Evolutionary conservation across 2,797 vertebrate species (phyloP).

Genomic region (Alfaro cultratus): DNA sequence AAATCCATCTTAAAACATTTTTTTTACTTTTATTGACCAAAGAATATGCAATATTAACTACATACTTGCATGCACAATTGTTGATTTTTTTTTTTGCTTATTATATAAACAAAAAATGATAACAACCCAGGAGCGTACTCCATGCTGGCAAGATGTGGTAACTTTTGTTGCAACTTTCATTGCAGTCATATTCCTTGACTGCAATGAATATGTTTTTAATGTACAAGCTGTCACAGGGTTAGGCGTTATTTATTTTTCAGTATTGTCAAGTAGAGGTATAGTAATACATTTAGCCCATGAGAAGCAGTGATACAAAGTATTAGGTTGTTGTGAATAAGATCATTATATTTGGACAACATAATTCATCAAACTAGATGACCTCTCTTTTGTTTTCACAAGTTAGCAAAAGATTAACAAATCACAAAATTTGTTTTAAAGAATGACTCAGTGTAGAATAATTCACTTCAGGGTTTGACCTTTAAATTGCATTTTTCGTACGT

Average conservation of each 20-base stretch:
- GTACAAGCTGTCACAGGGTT: background rate
- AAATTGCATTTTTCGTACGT: background rate
- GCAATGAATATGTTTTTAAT: background rate
- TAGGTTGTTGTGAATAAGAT: background rate
- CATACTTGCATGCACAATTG: background rate
- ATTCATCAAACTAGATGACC: no score
- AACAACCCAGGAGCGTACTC: background rate
- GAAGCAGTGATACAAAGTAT: background rate
- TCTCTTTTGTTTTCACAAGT: background rate
- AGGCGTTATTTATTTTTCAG: background rate
- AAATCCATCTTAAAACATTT: background rate
- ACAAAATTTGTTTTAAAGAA: background rate
- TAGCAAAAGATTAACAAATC: background rate
- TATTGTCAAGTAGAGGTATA: background rate
- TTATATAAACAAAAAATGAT: background rate
- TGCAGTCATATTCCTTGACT: background rate
- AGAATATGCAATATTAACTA: background rate
- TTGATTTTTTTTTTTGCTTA: background rate
- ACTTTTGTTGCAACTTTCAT: background rate
- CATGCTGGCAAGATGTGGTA: background rate
- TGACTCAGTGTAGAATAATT: background rate
- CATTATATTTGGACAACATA: no score
- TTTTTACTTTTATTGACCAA: background rate
- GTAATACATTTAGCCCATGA: background rate
- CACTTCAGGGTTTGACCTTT: background rate